Evolutionary conservation across 2,113 vertebrate species (phyloP), one percentile per base, ranked within the genome.

Genomic region (Lampris incognitus): DNA sequence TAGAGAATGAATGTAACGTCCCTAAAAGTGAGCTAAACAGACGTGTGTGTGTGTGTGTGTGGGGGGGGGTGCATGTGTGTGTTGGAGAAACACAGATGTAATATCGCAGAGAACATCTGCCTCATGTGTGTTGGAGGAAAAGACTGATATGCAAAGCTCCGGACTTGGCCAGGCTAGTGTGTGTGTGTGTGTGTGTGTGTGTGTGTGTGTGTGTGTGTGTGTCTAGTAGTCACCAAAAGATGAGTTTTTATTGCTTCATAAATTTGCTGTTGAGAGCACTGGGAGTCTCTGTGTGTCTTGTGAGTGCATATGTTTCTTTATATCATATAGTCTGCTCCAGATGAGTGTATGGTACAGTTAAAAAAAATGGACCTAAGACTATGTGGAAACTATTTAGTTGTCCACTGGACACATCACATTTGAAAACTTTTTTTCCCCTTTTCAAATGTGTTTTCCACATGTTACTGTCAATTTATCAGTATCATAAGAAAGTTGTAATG

Each of bases 21-120:
- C 24, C 24, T 24, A 24, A 24, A 24, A 24, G 24, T 24, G 24
- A 24, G 24, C 24, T 24, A 24, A 24, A 24, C 24, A 24, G 24
- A 24, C 24, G 58, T 60, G 58, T 60, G 38, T 60, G 38, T 60
- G 49, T 82, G 74, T 48, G 13, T 76, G 5, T 36, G 0, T 58
- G 70, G 71, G 66, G 64, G 41, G 64, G 58, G 71, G 6, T 36
- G 55, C 59, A 52, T 73, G 74, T 86, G 72, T 80, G 78, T 76
- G 68, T 63, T 79, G 59, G 72, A 79, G 72, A 85, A 87, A 83
- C 87, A 89, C 87, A 89, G 80, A 89, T 89, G 86, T 92, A 92
- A 90, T 87, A 92, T 91, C 91, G 87, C 78, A 83, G 69, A 85
- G 77, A 92, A 90, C 88, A 92, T 91, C 90, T 92, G 90, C 86